Base-by-base conservation (phyloP, 2,797 vertebrate genomes). In the Philypnodon macrostomus region DNA sequence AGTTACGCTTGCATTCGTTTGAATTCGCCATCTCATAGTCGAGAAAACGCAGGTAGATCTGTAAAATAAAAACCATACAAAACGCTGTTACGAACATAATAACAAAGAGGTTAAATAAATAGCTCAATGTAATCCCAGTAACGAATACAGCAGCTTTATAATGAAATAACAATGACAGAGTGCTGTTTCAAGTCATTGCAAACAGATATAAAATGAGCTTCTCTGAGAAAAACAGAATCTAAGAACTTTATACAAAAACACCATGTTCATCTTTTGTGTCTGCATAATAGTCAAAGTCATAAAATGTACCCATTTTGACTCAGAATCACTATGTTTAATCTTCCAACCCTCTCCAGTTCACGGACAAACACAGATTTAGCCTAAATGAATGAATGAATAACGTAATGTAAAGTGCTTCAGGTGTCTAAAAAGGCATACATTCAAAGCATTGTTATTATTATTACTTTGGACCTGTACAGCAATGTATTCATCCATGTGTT, bases 11-110 rank as follows among this genome's bases (percentile, higher is more conserved):
- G 84, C 97, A 99, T 69, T 99, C 97, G 0, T 99, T 99, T 47
- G 96, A 98, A 68, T 99, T 98, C 82, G 97, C 94, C 96, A 98
- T 97, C 86, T 98, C 95, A 1, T 99, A 99, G 87, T 99, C 95
- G 75, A 98, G 89, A 85, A 99, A 98, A 29, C 97, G 85, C 60
- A 98, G 89, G 83, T 98, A 99, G 82, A 99, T 98, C 97, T 99
- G 74, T 19, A 42, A 2, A 55, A 16, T n/a, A n/a, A n/a, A n/a
- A n/a, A n/a, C n/a, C n/a, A n/a, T n/a, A n/a, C n/a, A n/a, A n/a
- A n/a, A n/a, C n/a, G n/a, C n/a, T n/a, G n/a, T n/a, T n/a, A n/a
- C n/a, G n/a, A n/a, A n/a, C n/a, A n/a, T n/a, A n/a, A n/a, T n/a
- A n/a, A n/a, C n/a, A n/a, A n/a, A n/a, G n/a, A n/a, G n/a, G n/a